Percentiles rank a stretch among this genome's conserved stretches.
These are phyloP conservation scores for Cephalotes varians DNA, from an alignment of 2,888 invertebrate species.

Conservation along the genomic window DNA sequence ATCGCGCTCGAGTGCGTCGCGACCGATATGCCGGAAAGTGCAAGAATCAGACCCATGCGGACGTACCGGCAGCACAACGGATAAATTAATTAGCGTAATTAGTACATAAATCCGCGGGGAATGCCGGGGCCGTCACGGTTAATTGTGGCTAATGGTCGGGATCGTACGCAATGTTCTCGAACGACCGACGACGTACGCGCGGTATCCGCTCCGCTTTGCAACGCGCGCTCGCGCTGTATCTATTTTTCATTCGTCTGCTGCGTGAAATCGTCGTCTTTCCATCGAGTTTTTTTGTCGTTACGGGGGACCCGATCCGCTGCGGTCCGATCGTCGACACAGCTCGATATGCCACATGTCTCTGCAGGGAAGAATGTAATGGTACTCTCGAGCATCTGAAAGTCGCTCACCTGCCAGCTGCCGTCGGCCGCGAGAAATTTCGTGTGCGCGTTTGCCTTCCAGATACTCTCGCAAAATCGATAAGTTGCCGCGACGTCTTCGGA, in stretches of 20 bases:
- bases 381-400: constrained; percentile 60
- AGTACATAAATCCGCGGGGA: constrained; percentile 76
- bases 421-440: constrained; percentile 60
- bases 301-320: background rate
- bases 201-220: constrained; percentile 19
- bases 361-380: constrained; percentile 60
- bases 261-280: background rate
- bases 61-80: constrained; percentile 42
- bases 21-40: constrained; percentile 23
- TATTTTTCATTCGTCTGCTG: constrained; percentile 12
- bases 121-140: constrained; percentile 73
- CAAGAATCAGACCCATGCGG: constrained; percentile 53
- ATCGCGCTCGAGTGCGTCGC: background rate
- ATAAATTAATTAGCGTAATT: constrained; percentile 79
- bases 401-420: constrained; percentile 70
- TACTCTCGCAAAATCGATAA: constrained; percentile 43
- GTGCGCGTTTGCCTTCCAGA: constrained; percentile 25
- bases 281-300: background rate
- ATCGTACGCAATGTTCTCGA: constrained; percentile 62
- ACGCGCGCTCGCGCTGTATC: background rate
- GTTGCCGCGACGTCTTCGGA: background rate
- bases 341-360: constrained; percentile 46
- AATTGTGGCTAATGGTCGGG: constrained; percentile 72
- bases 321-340: constrained; percentile 2
- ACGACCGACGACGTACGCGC: constrained; percentile 36